Evolutionary conservation across 64 coral and sea anemone genomes (phyloP), one percentile per base, ranked within the genome.

Genomic region (Montipora cactus): DNA sequence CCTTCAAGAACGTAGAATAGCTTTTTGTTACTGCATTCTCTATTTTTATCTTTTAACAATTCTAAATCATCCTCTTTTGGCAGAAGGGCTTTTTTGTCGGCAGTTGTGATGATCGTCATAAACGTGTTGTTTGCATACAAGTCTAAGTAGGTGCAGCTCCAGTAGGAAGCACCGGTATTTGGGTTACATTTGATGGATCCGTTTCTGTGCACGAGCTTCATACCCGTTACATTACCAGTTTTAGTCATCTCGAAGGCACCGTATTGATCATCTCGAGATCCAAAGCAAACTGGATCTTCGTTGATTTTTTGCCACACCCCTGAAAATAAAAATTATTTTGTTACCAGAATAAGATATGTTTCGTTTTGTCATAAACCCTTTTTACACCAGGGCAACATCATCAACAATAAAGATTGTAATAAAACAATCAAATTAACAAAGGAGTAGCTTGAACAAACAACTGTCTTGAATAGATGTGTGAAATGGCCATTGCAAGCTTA

Each of bases 141-240:
- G 0, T 4, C 1, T 0, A 52, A 22, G 2, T 46, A 21, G 44
- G 22, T 70, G 83, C 61, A 87, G 59, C 83, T 61, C 83, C 83
- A 87, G 68, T 87, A 87, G 59, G 61, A 19, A 8, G 22, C 10
- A 7, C 0, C 18, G 3, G 4, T 0, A 25, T 74, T 22, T 13
- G 0, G 0, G 25, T 25, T 25, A 25, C 68, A 70, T 0, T 13
- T 23, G 15, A 87, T 23, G 23, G 44, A 87, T 18, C 83, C 83
- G 16, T 18, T 11, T 67, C 53, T 87, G 59, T 87, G 59, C 8
- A 47, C 62, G 1, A 87, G 83, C 83, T 87, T 87, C 83, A 87
- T 74, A 16, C 59, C 46, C 44, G 5, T 74, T 13, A 87, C 13
- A 44, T 5, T 46, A 15, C 83, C 83, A 87, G 44, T 67, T 11